phyloP scores from a whole-genome alignment of 2,888 invertebrate genomes.

The Ypsolopha scabrella region DNA sequence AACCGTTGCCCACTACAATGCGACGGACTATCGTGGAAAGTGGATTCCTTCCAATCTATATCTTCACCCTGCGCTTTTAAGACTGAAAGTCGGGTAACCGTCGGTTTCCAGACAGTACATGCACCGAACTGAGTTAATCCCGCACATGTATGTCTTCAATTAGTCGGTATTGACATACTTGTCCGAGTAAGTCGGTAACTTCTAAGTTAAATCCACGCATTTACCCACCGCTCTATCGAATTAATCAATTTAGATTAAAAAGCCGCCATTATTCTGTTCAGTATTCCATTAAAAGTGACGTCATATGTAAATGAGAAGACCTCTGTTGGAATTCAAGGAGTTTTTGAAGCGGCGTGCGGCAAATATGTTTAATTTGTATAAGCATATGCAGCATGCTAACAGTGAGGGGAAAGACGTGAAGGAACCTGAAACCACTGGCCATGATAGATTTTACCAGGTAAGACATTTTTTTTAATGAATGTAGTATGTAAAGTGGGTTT shows the following conservation, averaged over 20 bases:
- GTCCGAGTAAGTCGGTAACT: constrained; percentile 24
- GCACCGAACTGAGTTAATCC: constrained; percentile 25
- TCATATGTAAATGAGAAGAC: constrained; percentile 29
- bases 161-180: constrained; percentile 52
- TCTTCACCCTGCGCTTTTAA: no score
- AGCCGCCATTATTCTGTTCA: neutral
- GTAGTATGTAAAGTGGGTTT: no score
- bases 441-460: constrained; percentile 57
- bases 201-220: constrained; percentile 10
- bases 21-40: no score
- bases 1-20: no score
- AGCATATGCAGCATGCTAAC: constrained; percentile 73
- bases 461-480: no score
- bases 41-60: no score
- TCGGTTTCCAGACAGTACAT: no score
- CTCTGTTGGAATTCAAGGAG: constrained; percentile 23
- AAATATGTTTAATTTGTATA: constrained; percentile 83
- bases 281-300: constrained; percentile 23
- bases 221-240: constrained; percentile 7
- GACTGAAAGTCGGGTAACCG: no score
- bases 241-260: constrained; percentile 5
- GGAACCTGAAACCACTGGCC: constrained; percentile 78
- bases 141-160: constrained; percentile 51
- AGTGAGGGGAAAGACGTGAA: constrained; percentile 63
- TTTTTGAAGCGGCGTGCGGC: constrained; percentile 21